A percentile compares a stretch with the other conserved stretches of the same genome.
These are phyloP conservation scores for Drosophila eugracilis DNA, from an alignment of 1,140 invertebrate species.

Conservation along the genomic window DNA sequence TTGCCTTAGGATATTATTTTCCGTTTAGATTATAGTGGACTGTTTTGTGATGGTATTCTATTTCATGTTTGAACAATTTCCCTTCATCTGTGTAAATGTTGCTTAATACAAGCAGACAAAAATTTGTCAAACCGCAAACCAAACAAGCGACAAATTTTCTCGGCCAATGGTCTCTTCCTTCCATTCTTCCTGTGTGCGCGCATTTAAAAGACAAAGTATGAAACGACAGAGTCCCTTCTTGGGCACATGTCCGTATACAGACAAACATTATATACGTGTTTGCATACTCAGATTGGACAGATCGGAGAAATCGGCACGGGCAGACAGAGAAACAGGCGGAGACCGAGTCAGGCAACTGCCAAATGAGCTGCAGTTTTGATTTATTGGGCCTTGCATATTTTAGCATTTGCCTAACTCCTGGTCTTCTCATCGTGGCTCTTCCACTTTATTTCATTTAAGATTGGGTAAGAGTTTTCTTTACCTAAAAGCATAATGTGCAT, in stretches of 20 bases:
- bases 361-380: slow-evolving; percentile 56
- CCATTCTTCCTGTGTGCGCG: no score
- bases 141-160: slow-evolving; percentile 44
- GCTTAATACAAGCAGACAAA: slow-evolving; percentile 22
- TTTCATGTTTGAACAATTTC: slow-evolving; percentile 12
- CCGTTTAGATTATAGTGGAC: neutral
- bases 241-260: slow-evolving; percentile 1
- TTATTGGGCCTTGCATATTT: slow-evolving; percentile 55
- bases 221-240: slow-evolving; percentile 5
- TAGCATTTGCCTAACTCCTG: slow-evolving; percentile 15
- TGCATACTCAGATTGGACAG: slow-evolving; percentile 1
- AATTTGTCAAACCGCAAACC: slow-evolving; percentile 43
- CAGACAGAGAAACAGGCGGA: slow-evolving; percentile 4
- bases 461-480: slow-evolving; percentile 51
- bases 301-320: neutral
- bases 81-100: slow-evolving; percentile 19
- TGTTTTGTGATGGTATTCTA: slow-evolving; percentile 7
- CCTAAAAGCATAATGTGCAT: slow-evolving; percentile 78
- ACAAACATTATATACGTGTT: slow-evolving; percentile 10
- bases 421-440: neutral
- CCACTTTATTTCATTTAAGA: slow-evolving; percentile 10
- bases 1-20: no score
- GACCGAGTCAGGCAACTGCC: slow-evolving; percentile 37
- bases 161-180: no score
- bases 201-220: slow-evolving; percentile 47